A percentile compares a stretch with the other conserved stretches of the same genome.
Evolutionary conservation across 2,888 invertebrate genomes (phyloP).

Genomic region (Protonemura montana): DNA sequence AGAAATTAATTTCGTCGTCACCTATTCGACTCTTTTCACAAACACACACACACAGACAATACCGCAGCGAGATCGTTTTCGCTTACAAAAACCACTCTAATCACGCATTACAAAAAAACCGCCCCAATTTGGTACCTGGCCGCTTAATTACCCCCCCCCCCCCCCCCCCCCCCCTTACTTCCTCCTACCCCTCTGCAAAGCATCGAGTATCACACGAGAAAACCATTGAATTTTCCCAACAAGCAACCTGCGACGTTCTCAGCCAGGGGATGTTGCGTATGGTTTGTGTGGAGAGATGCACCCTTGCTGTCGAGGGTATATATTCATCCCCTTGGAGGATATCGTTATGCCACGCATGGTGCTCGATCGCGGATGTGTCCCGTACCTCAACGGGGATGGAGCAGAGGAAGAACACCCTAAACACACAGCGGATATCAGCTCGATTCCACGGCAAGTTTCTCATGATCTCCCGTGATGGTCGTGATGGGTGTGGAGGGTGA

Average conservation of each 20-base stretch:
- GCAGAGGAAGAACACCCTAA: not conserved
- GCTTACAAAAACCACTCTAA: not conserved
- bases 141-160: not conserved
- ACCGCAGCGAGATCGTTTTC: not conserved
- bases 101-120: not conserved
- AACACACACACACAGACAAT: not conserved
- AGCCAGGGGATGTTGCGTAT: not conserved
- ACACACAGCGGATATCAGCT: not conserved
- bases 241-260: not conserved
- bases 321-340: not conserved
- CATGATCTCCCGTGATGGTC: not conserved
- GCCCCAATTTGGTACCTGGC: not conserved
- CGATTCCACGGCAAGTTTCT: not conserved
- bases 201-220: not conserved
- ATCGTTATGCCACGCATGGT: not conserved
- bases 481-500: not conserved
- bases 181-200: not conserved
- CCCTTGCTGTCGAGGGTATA: not conserved
- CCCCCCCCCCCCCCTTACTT: too few species aligned
- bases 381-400: too few species aligned
- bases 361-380: not conserved
- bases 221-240: not conserved
- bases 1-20: not conserved
- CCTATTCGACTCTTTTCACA: not conserved
- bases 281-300: not conserved